Evolutionary conservation across 2,888 invertebrate species (phyloP), one percentile per base, ranked within the genome.

Genomic region (Oeneis ivallda): DNA sequence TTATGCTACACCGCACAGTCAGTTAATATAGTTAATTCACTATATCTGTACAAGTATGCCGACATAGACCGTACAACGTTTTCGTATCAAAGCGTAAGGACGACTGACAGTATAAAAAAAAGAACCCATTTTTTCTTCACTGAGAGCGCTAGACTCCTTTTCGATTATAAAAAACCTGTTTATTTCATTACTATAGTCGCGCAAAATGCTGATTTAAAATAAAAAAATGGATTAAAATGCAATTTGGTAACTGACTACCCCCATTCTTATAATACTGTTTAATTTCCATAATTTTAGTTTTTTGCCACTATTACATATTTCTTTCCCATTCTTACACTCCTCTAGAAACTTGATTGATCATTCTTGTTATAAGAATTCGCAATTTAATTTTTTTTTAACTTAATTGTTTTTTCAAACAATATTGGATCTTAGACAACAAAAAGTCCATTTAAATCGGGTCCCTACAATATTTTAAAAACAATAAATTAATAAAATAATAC

Each of bases 41-140:
- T 74, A 72, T 72, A 68, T 76, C 81, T 83, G 79, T 84, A 81
- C 82, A 81, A 75, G 15, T 67, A 66, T 65, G 65, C 71, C 66
- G 71, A 70, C 70, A 56, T 56, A 56, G 71, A 71, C 75, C 76
- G 75, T 72, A 71, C 72, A 67, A 17, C 19, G 11, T 50, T 50
- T 60, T 71, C 76, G 76, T 78, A 65, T 67, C 76, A 70, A 84
- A 86, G 85, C 85, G 78, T 77, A 60, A 82, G 80, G 81, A 80
- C 72, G 80, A 78, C 81, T 79, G 74, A 76, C 79, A 81, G 81
- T 80, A 82, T 81, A 37, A 7, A 13, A 11, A 82, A 80, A 80
- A 80, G 77, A 81, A 78, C 75, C 78, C 77, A 75, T 76, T 78
- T 77, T 66, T n/a, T 53, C 26, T 43, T 64, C 50, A 59, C 54